Base-by-base conservation (phyloP, 2,797 vertebrate species). In the Lophura swinhoii region DNA sequence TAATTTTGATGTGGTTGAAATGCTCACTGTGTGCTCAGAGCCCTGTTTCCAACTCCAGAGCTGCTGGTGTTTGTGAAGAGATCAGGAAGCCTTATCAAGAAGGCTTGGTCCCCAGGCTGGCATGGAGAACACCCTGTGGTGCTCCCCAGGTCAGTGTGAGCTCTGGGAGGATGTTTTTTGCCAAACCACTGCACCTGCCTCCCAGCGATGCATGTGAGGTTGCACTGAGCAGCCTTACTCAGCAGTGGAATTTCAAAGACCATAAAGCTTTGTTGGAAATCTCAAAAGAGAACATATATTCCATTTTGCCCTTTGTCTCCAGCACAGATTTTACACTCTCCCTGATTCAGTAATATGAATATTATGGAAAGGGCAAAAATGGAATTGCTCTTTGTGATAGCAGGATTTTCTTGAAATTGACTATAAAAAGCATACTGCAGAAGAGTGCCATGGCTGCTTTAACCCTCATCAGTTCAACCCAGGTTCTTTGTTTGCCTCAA, bases 51-150 rank as follows among this genome's bases (percentile, higher is more conserved):
- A 53, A 63, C 9, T 62, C 41, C 23, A 28, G 31, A 78, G 67
- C 24, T 75, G 16, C 35, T 0, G 2, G 3, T 26, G 2, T 44
- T 20, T 58, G 49, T 51, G 55, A 20, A 46, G 15, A 39, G 35
- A 77, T 37, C 41, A 62, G 63, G 20, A 79, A 75, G 39, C 15
- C 23, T 31, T 14, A 31, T 31, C 23, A 12, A 0, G 0, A 44
- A 39, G 33, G 14, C 26, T 43, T n/a, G 35, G 49, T 43, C 48
- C n/a, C 18, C 39, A 51, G n/a, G 28, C 53, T 58, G 51, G 17
- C 20, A 53, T 62, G 24, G 33, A 74, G 46, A 69, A 67, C 1
- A 3, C 12, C 39, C 29, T 60, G 4, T 4, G 2, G 0, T 14
- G 35, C 44, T 90, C 28, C 35, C 16, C 14, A 46, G 49, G 26